phyloP scores from a whole-genome alignment of 2,113 vertebrate genomes.

The Mungos mungo region DNA sequence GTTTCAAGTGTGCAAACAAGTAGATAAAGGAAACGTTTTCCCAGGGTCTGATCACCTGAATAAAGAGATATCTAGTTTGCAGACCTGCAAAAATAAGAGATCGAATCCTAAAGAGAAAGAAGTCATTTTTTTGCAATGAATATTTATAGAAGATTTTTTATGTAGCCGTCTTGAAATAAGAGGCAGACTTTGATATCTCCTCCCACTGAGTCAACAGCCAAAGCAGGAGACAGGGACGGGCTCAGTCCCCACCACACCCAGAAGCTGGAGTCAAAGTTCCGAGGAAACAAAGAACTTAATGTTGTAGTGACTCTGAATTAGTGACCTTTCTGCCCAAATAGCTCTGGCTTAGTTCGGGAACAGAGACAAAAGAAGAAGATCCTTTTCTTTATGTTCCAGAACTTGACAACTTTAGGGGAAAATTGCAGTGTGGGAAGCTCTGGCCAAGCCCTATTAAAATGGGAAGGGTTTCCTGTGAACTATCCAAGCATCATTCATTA shows the following conservation, averaged over 20 bases:
- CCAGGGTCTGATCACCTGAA: background rate
- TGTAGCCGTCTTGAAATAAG: background rate
- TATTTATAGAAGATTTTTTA: background rate
- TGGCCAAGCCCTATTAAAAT: background rate
- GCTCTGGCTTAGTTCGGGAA: background rate
- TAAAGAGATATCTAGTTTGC: background rate
- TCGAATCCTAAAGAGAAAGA: background rate
- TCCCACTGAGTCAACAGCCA: background rate
- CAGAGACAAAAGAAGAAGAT: background rate
- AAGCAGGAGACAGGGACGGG: background rate
- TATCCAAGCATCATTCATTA: background rate
- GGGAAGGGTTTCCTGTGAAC: background rate
- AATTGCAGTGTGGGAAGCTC: background rate
- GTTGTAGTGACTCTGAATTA: background rate
- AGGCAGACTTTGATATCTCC: background rate
- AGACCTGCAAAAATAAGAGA: background rate
- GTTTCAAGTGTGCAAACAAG: background rate
- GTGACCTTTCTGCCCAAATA: background rate
- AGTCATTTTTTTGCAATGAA: background rate
- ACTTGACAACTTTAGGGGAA: background rate
- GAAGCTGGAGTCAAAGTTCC: background rate
- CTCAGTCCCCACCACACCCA: fast-evolving
- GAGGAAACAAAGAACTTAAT: background rate
- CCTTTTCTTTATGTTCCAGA: background rate
- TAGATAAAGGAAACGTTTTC: background rate